These are phyloP conservation scores for Polydrusus cervinus DNA, from an alignment of 2,888 invertebrate genomes.

Conservation along the genomic window DNA sequence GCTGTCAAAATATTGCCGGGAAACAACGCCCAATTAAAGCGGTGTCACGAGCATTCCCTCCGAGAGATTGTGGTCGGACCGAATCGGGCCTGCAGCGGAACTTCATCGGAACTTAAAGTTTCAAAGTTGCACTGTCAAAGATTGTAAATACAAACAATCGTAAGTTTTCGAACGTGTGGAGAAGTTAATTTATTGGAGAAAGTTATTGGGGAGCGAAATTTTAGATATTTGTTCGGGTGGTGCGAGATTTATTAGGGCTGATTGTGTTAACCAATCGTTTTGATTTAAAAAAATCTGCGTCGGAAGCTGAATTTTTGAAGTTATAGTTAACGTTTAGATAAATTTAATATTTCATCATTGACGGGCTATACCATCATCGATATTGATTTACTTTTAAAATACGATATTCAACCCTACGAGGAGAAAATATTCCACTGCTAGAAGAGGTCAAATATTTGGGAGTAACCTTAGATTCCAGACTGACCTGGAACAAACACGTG, in stretches of 20 bases:
- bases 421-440: too few species aligned
- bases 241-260: not conserved
- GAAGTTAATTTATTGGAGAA: conserved; percentile 41
- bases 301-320: too few species aligned
- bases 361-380: too few species aligned
- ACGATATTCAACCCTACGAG: too few species aligned
- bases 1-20: conserved; percentile 60
- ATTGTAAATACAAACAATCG: conserved; percentile 46
- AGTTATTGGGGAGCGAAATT: conserved; percentile 1
- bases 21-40: conserved; percentile 62
- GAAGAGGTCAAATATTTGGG: too few species aligned
- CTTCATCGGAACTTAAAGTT: conserved; percentile 48
- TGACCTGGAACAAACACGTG: too few species aligned
- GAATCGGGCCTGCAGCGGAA: conserved; percentile 49
- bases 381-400: too few species aligned
- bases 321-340: too few species aligned
- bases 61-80: conserved; percentile 61
- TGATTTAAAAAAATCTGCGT: too few species aligned
- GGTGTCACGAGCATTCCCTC: conserved; percentile 64
- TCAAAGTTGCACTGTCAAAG: conserved; percentile 51
- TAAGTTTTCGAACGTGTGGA: conserved; percentile 20
- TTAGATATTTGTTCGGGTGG: not conserved
- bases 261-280: not conserved
- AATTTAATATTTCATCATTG: too few species aligned
- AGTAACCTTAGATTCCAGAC: too few species aligned